Evolutionary conservation across 2,113 vertebrate species (phyloP), one percentile per base, ranked within the genome.

Genomic region (Pseudopipra pipra): DNA sequence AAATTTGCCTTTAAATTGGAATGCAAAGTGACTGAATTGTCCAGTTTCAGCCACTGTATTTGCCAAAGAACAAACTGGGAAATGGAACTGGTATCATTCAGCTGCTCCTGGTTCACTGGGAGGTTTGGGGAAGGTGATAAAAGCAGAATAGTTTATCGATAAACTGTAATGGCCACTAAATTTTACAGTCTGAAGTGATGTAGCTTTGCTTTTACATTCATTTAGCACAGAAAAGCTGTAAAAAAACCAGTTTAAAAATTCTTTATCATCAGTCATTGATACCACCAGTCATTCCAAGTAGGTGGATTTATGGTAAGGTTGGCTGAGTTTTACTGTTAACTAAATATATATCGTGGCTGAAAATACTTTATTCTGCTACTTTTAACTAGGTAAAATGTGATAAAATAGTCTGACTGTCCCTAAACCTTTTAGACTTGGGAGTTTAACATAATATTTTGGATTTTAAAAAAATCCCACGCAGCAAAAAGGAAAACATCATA

Each of bases 51-150:
- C 96, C 98, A 96, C 98, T 98, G 24, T 97, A 97, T 98, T 98
- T 98, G 97, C 97, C 93, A 97, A 97, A 97, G 85, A 97, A 96
- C 96, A 96, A 96, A 77, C 91, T 97, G 97, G 96, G 94, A 98
- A 98, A 98, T 98, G 98, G 98, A 98, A 98, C 98, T 98, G 98
- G 98, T 98, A 98, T 98, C 98, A 97, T 97, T 97, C 98, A 72
- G 76, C 85, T 94, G 73, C 86, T 97, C 85, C 94, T 97, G 90
- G 46, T 93, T 96, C 88, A 82, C 96, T 83, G 89, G 89, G 90
- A 96, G 80, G 79, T 96, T 90, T 0, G 8, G 63, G 73, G 79
- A 94, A 78, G 62, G 87, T 67, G 79, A 59, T 78, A 71, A 96
- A 66, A 77, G 67, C 88, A 95, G 78, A 70, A 44, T 39, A 92